Evolutionary conservation across 2,113 vertebrate genomes (phyloP).

Genomic region (Elephantulus edwardii): DNA sequence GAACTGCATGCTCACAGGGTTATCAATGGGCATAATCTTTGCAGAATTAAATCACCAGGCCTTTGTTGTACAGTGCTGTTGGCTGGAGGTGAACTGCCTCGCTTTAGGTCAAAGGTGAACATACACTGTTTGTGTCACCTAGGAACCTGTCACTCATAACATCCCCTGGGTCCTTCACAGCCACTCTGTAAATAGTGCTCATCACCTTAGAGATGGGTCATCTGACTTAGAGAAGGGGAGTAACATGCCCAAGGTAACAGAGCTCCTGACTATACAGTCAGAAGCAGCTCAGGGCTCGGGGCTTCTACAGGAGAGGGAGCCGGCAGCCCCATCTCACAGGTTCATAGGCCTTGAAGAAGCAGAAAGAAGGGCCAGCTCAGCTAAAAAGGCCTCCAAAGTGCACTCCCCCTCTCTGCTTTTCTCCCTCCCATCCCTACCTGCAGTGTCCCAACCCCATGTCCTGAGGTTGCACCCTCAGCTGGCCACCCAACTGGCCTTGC

Average conservation of each 20-base stretch:
- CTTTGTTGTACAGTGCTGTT: not conserved
- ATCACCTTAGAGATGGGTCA: not conserved
- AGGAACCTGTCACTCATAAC: not conserved
- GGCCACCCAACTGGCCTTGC: rapidly evolving
- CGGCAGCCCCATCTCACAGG: not conserved
- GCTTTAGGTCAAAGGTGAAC: not conserved
- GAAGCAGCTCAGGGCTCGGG: not conserved
- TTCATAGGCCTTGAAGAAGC: not conserved
- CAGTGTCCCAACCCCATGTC: not conserved
- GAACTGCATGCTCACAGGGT: not conserved
- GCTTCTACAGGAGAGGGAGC: not conserved
- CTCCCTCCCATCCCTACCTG: not conserved
- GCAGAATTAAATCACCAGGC: not conserved
- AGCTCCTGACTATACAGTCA: too few relatives aligned
- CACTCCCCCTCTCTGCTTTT: rapidly evolving
- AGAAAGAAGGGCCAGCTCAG: not conserved
- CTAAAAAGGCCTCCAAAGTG: not conserved
- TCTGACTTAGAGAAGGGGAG: too few relatives aligned
- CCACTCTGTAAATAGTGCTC: not conserved
- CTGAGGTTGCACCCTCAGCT: not conserved
- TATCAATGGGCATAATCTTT: not conserved
- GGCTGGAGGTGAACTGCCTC: not conserved
- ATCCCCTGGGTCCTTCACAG: not conserved
- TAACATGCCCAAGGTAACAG: not conserved
- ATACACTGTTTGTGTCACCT: not conserved